Evolutionary conservation across 2,888 invertebrate genomes (phyloP).

Genomic region (Campopleginae sp.): DNA sequence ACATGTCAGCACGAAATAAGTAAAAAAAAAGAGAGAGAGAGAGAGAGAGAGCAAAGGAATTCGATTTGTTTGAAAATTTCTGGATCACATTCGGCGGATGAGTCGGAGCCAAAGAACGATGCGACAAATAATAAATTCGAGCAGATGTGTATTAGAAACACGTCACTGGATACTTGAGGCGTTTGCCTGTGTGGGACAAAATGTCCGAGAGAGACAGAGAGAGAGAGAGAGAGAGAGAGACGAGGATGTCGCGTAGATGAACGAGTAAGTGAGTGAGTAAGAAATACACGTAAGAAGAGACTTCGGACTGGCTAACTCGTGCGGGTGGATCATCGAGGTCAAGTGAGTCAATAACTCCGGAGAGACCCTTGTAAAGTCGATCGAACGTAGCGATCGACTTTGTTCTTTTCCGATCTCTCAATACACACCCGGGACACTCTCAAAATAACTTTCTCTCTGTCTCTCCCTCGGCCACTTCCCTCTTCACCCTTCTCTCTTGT

Average conservation of each 20-base stretch:
- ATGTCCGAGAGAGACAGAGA: constrained; percentile 52
- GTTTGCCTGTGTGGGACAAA: constrained; percentile 60
- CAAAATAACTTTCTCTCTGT: constrained; percentile 50
- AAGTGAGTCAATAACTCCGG: constrained; percentile 70
- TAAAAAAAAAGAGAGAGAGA: constrained; percentile 43
- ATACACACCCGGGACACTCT: constrained; percentile 59
- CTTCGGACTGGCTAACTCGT: constrained; percentile 66
- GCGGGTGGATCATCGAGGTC: constrained; percentile 69
- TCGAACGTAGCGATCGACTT: constrained; percentile 68
- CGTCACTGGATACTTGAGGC: constrained; percentile 74
- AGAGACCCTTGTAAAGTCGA: constrained; percentile 67
- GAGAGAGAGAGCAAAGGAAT: constrained; percentile 73
- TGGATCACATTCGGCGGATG: constrained; percentile 64
- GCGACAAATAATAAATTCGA: constrained; percentile 78
- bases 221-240: constrained; percentile 48
- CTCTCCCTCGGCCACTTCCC: constrained; percentile 20
- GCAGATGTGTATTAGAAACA: constrained; percentile 71
- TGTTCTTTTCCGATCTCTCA: constrained; percentile 65
- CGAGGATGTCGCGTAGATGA: constrained; percentile 34
- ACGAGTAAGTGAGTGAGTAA: constrained; percentile 51
- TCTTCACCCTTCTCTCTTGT: constrained; percentile 28
- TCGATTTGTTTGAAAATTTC: constrained; percentile 80
- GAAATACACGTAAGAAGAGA: constrained; percentile 49
- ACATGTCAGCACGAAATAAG: constrained; percentile 15
- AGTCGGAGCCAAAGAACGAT: constrained; percentile 61